Conservation (phyloP, 2,888 invertebrate genomes). For the Eubasilissa splendida region DNA sequence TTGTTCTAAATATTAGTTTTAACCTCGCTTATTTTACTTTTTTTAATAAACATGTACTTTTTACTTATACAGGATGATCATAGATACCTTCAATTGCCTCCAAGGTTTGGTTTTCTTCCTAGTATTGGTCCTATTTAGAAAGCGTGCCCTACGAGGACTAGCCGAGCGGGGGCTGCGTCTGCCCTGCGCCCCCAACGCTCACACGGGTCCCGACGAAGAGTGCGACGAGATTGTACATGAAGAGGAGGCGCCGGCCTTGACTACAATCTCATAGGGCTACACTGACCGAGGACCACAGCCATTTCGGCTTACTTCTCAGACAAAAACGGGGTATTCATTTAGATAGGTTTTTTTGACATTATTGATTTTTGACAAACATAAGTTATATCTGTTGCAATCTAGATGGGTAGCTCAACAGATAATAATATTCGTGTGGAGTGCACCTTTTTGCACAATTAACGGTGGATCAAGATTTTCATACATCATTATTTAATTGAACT, state of each 20-base stretch:
- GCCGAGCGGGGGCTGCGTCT: slow-evolving; percentile 65
- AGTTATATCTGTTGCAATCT: too few relatives aligned
- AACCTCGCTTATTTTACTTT: neutral
- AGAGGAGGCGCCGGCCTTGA: slow-evolving; percentile 52
- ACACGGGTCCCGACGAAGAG: slow-evolving; percentile 67
- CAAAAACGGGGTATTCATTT: neutral
- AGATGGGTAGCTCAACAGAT: too few relatives aligned
- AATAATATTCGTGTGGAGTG: too few relatives aligned
- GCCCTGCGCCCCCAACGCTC: slow-evolving; percentile 64
- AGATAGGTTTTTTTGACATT: slow-evolving; percentile 5
- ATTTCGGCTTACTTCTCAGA: neutral
- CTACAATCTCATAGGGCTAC: slow-evolving; percentile 38
- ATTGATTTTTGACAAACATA: too few relatives aligned
- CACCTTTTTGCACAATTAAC: too few relatives aligned
- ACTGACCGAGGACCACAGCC: slow-evolving; percentile 11
- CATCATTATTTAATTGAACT: too few relatives aligned
- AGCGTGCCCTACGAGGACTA: slow-evolving; percentile 70
- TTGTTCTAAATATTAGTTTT: too few relatives aligned
- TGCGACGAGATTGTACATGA: slow-evolving; percentile 66
- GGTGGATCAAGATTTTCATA: too few relatives aligned
- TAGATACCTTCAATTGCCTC: slow-evolving; percentile 74
- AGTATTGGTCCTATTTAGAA: slow-evolving; percentile 73
- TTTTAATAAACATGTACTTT: neutral
- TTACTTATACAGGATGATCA: slow-evolving; percentile 68
- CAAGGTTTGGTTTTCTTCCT: slow-evolving; percentile 77